phyloP scores from a whole-genome alignment of 2,113 vertebrate genomes.

The Pithys albifrons region DNA sequence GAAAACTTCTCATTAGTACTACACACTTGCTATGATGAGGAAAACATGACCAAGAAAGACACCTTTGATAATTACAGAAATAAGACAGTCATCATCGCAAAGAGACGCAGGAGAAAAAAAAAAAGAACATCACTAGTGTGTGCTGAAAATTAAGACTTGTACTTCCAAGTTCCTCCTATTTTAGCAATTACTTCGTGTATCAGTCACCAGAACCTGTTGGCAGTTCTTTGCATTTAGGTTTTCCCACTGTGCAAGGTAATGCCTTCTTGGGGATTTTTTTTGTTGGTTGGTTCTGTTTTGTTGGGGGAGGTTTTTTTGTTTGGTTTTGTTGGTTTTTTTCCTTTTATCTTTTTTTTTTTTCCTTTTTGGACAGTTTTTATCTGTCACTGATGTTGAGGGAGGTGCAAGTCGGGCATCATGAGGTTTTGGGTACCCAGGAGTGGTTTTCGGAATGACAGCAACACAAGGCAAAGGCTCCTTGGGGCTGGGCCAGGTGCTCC shows the following conservation, averaged over 20 bases:
- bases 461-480: background rate
- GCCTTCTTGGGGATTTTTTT: background rate
- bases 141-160: background rate
- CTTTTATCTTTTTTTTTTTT: background rate
- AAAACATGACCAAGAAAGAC: background rate
- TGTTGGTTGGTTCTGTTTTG: background rate
- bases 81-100: background rate
- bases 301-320: background rate
- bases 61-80: background rate
- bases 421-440: background rate
- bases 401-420: background rate
- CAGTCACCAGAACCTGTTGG: background rate
- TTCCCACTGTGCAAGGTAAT: background rate
- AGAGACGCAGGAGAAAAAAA: background rate
- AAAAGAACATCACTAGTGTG: background rate
- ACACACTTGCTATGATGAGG: background rate
- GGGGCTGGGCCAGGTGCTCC: background rate
- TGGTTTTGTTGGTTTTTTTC: background rate
- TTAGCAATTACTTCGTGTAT: background rate
- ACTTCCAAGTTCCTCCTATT: background rate
- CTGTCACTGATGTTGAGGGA: background rate
- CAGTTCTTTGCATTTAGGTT: background rate
- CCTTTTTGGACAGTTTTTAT: background rate
- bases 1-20: background rate
- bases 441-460: background rate